These are phyloP conservation scores for Onychostoma macrolepis DNA, from an alignment of 2,113 vertebrate genomes.

Conservation along the genomic window DNA sequence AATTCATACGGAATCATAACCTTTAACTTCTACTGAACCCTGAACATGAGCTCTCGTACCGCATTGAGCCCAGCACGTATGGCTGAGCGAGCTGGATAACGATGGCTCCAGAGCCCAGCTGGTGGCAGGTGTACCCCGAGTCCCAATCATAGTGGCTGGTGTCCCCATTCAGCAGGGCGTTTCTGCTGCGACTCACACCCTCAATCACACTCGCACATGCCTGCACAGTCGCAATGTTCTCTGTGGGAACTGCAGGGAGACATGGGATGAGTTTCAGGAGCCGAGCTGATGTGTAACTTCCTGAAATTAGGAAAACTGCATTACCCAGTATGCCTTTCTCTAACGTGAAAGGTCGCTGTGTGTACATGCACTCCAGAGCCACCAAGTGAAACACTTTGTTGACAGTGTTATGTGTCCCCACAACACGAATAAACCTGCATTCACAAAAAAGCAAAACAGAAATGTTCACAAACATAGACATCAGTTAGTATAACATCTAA, in stretches of 20 bases:
- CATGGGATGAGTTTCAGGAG: background rate
- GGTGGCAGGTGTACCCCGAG: conserved; percentile 97
- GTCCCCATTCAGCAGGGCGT: conserved; percentile 95
- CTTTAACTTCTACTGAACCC: background rate
- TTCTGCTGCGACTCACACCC: conserved; percentile 94
- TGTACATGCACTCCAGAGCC: conserved; percentile 98
- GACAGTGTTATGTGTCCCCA: conserved; percentile 97
- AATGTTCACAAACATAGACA: conserved; percentile 15
- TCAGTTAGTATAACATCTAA: background rate
- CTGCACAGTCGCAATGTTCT: conserved; percentile 91
- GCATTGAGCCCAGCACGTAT: conserved; percentile 88
- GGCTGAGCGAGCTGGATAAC: conserved; percentile 97
- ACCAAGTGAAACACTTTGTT: conserved; percentile 99
- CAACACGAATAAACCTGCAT: conserved; percentile 92
- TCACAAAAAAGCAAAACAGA: background rate
- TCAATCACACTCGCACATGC: conserved; percentile 94
- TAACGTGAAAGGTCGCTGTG: conserved; percentile 86
- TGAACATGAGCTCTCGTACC: conserved; percentile 66
- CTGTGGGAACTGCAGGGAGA: conserved; percentile 82
- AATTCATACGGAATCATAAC: background rate
- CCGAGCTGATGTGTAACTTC: background rate
- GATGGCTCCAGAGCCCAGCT: conserved; percentile 95
- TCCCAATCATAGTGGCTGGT: conserved; percentile 99
- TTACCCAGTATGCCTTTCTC: conserved; percentile 94
- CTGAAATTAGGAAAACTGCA: background rate